Base-by-base conservation (phyloP, 2,797 vertebrate species). In the Pseudotriccus pelzelni region DNA sequence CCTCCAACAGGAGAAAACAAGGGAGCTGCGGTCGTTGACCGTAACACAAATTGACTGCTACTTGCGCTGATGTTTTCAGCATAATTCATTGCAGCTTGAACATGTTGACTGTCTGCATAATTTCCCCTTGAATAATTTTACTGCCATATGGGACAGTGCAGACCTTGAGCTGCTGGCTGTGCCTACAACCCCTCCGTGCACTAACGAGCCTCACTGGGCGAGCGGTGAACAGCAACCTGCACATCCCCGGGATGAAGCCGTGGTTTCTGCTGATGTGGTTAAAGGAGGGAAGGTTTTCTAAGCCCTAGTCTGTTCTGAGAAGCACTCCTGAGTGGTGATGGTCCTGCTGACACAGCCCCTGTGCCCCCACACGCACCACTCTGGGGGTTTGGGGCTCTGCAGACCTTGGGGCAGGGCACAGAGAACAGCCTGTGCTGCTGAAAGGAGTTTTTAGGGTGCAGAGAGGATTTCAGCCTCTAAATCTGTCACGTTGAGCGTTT, bases 111-210 rank as follows among this genome's bases (percentile, higher is more conserved):
- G 63, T 64, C 88, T 95, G 93, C 92, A 96, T 92, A 93, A 96
- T 97, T 97, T 97, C 96, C 90, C 86, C 95, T 94, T 95, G 91
- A 96, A 64, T 93, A 90, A 72, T 94, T 95, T 96, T 79, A 60
- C 55, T 89, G 91, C 88, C 91, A 60, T 83, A 60, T 89, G 96
- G 91, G 94, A 78, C 25, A 23, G 39, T 43, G 72, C 21, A 44
- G 85, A 78, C 84, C 63, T 56, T 32, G 69, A 87, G 84, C 59
- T 60, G 88, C 77, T 19, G 53, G 64, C 55, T 93, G 78, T 69
- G 66, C 14, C 21, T 12, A 7, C 20, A 85, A 21, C 84, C 80
- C 68, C 32, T 63, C 32, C 0, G 4, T 0, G 19, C 80, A 32
- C 55, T 78, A 53, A 25, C 2, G 9, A 79, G 49, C 13, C 60